Conservation (phyloP, 1,140 invertebrate genomes). For the Notospermus geniculatus region DNA sequence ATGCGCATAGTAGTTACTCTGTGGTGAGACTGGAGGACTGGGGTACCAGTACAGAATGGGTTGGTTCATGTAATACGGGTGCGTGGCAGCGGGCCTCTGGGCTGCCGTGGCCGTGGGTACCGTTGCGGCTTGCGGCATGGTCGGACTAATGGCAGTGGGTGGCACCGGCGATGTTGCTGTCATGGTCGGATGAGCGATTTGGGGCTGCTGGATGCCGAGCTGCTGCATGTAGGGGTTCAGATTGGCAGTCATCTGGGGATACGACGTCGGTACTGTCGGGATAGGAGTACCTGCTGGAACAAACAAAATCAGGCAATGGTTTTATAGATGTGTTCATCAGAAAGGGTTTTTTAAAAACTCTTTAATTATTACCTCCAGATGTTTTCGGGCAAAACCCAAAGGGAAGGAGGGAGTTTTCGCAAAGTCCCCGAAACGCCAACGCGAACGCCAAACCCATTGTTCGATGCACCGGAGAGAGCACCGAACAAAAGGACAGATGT, state of each 20-base stretch:
- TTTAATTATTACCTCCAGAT: too few species aligned
- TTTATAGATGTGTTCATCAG: too few species aligned
- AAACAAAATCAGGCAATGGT: not conserved
- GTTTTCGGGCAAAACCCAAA: too few species aligned
- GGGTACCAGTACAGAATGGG: conserved; percentile 74
- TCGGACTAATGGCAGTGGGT: conserved; percentile 22
- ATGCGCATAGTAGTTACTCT: conserved; percentile 69
- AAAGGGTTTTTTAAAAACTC: too few species aligned
- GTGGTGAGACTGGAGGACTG: conserved; percentile 83
- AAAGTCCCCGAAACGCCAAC: too few species aligned
- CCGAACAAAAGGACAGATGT: too few species aligned
- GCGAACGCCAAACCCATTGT: too few species aligned
- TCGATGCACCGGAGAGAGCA: too few species aligned
- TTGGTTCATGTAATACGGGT: conserved; percentile 23
- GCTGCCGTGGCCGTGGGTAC: conserved; percentile 16
- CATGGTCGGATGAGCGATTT: conserved; percentile 36
- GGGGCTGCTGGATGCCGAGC: conserved; percentile 21
- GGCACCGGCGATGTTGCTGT: conserved; percentile 30
- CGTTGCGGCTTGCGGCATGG: conserved; percentile 11
- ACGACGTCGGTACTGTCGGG: conserved; percentile 19
- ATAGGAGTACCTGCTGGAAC: conserved; percentile 6
- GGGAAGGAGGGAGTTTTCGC: too few species aligned
- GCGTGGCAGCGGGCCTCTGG: not conserved
- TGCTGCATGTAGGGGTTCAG: conserved; percentile 25
- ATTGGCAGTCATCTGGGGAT: conserved; percentile 21